phyloP scores from a whole-genome alignment of 2,888 invertebrate genomes.

The Sphaerophoria taeniata region DNA sequence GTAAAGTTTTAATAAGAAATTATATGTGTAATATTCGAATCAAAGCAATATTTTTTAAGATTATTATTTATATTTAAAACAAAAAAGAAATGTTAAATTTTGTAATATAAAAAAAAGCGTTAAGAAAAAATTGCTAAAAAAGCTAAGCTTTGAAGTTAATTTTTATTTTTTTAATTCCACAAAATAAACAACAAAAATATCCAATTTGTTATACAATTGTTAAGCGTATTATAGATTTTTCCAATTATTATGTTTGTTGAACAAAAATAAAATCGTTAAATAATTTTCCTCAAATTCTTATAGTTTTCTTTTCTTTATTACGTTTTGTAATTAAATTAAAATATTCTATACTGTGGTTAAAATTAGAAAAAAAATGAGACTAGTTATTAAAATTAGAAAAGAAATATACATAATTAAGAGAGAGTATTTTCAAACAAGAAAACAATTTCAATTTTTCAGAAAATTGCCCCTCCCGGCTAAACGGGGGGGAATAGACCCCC shows the following conservation, averaged over 20 bases:
- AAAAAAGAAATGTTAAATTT: constrained; percentile 59
- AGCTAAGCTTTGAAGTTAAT: constrained; percentile 68
- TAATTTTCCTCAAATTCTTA: constrained; percentile 40
- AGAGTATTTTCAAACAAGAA: too few species aligned
- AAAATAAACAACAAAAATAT: constrained; percentile 40
- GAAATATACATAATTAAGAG: constrained; percentile 54
- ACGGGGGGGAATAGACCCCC: too few species aligned
- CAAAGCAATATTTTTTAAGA: constrained; percentile 72
- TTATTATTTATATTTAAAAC: constrained; percentile 67
- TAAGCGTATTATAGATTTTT: constrained; percentile 57
- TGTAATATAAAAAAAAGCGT: constrained; percentile 42
- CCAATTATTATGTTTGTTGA: constrained; percentile 53
- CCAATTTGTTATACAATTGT: constrained; percentile 68
- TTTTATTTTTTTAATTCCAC: constrained; percentile 10
- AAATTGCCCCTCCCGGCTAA: too few species aligned
- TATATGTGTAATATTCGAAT: constrained; percentile 58
- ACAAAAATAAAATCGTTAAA: constrained; percentile 46
- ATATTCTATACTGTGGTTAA: constrained; percentile 47
- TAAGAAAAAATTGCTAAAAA: constrained; percentile 56
- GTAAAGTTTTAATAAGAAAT: constrained; percentile 55
- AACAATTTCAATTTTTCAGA: too few species aligned
- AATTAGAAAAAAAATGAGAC: constrained; percentile 34
- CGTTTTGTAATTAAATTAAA: constrained; percentile 29
- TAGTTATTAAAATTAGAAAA: constrained; percentile 51
- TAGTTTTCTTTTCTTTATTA: constrained; percentile 36